phyloP scores from a whole-genome alignment of 2,113 vertebrate species.

The Axis porcinus region DNA sequence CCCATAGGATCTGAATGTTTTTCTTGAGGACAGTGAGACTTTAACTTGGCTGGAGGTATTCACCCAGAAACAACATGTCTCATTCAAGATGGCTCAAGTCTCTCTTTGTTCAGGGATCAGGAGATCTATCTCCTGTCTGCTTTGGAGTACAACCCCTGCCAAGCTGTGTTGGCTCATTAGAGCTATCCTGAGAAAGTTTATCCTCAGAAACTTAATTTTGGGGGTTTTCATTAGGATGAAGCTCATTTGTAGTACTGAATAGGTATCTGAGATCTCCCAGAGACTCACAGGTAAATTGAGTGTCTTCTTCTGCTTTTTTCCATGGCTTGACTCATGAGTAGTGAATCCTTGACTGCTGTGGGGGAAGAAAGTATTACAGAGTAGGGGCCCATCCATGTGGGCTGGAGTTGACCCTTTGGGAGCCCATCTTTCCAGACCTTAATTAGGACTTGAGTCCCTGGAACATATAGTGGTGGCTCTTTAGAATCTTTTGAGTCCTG shows the following conservation, averaged over 20 bases:
- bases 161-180: neutral
- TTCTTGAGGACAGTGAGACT: neutral
- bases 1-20: neutral
- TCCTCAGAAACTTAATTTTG: neutral
- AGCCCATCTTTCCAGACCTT: neutral
- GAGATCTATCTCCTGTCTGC: neutral
- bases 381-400: neutral
- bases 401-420: neutral
- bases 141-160: neutral
- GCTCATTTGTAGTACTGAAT: neutral
- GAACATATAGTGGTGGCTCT: neutral
- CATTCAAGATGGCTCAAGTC: neutral
- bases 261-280: neutral
- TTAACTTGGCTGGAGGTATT: neutral
- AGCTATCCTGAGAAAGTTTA: neutral
- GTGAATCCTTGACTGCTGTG: neutral
- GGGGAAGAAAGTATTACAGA: neutral
- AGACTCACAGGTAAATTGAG: neutral
- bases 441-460: neutral
- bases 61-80: neutral
- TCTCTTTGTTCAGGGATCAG: neutral
- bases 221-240: neutral
- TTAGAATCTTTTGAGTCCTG: neutral
- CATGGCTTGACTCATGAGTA: neutral
- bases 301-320: neutral